Evolutionary conservation across 1,140 invertebrate species (phyloP).

Genomic region (Dinoponera quadriceps): DNA sequence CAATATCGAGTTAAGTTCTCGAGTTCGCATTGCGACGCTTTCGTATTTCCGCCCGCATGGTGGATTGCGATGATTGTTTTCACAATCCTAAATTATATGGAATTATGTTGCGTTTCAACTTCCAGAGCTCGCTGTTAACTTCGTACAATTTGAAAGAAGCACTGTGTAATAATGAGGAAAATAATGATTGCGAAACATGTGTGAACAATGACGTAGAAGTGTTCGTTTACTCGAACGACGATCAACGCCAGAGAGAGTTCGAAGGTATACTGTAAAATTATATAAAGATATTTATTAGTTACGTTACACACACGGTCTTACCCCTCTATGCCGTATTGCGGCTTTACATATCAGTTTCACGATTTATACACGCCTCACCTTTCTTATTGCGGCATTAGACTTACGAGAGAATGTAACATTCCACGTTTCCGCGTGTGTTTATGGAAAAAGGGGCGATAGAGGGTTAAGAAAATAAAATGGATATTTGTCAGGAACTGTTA

Average conservation of each 20-base stretch:
- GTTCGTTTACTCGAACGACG: slow-evolving; percentile 22
- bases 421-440: slow-evolving; percentile 29
- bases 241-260: background rate
- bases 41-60: background rate
- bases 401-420: slow-evolving; percentile 34
- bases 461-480: slow-evolving; percentile 50
- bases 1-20: slow-evolving; percentile 24
- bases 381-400: slow-evolving; percentile 32
- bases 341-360: slow-evolving; percentile 30
- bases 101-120: background rate
- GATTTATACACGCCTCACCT: slow-evolving; percentile 18
- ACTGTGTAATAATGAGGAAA: background rate
- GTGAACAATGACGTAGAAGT: background rate
- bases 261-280: slow-evolving; percentile 15
- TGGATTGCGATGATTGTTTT: background rate
- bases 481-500: slow-evolving; percentile 37
- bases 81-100: background rate
- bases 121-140: background rate
- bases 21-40: background rate
- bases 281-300: slow-evolving; percentile 39
- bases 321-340: slow-evolving; percentile 42
- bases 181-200: background rate
- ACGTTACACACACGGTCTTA: slow-evolving; percentile 42
- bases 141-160: background rate
- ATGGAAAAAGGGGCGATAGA: slow-evolving; percentile 37